Evolutionary conservation across 2,113 vertebrate genomes (phyloP).

Genomic region (Atractosteus spatula): DNA sequence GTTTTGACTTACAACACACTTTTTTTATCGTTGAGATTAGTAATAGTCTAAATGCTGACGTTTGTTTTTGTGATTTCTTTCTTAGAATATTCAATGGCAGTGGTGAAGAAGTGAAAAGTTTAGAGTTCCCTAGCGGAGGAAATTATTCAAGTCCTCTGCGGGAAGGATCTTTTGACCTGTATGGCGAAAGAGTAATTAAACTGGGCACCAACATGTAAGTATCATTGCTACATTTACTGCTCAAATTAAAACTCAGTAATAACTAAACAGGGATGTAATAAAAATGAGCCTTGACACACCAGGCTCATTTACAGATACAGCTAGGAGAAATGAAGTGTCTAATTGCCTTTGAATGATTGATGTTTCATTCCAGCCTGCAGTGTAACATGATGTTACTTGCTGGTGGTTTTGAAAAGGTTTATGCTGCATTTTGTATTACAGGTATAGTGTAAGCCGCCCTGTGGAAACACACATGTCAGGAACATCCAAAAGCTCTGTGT

Average conservation of each 20-base stretch:
- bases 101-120: slow-evolving; percentile 78
- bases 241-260: not conserved
- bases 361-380: not conserved
- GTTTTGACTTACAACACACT: too few relatives aligned
- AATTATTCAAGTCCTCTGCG: slow-evolving; percentile 75
- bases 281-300: too few relatives aligned
- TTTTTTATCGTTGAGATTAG: too few relatives aligned
- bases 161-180: slow-evolving; percentile 90
- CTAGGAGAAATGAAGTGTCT: too few relatives aligned
- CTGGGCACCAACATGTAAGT: slow-evolving; percentile 96
- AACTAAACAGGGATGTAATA: not conserved
- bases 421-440: slow-evolving; percentile 36
- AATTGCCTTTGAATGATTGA: not conserved
- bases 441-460: slow-evolving; percentile 87
- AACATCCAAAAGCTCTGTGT: slow-evolving; percentile 73
- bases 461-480: slow-evolving; percentile 87
- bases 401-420: not conserved
- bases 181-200: slow-evolving; percentile 89
- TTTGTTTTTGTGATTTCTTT: slow-evolving; percentile 6
- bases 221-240: not conserved
- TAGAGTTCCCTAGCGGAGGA: slow-evolving; percentile 76
- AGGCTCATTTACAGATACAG: too few relatives aligned
- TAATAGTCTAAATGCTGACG: too few relatives aligned
- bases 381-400: not conserved
- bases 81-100: slow-evolving; percentile 77